phyloP scores from a whole-genome alignment of 2,797 vertebrate genomes.

The Streptopelia turtur region DNA sequence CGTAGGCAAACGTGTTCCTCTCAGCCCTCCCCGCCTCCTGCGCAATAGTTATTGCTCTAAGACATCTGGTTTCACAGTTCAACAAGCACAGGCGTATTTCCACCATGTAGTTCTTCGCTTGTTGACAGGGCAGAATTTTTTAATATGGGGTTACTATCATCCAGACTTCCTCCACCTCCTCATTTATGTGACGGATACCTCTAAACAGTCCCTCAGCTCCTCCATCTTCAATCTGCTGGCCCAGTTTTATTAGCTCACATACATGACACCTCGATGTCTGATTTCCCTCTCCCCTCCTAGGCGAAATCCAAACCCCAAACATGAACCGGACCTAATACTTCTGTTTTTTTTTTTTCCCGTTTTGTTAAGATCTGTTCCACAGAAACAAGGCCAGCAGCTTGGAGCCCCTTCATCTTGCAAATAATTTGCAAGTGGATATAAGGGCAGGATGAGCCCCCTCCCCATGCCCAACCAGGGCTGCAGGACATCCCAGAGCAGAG shows the following conservation, averaged over 20 bases:
- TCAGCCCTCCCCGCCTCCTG: slow-evolving; percentile 39
- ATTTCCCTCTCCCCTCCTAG: slow-evolving; percentile 34
- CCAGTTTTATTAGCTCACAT: slow-evolving; percentile 62
- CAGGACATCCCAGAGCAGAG: not conserved
- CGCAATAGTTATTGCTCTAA: slow-evolving; percentile 41
- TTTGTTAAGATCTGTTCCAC: not conserved
- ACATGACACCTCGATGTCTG: slow-evolving; percentile 68
- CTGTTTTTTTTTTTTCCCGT: fast-evolving
- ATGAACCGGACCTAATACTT: not conserved
- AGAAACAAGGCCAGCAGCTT: not conserved
- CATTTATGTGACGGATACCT: slow-evolving; percentile 59
- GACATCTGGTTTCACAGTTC: slow-evolving; percentile 70
- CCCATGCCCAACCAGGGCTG: not conserved
- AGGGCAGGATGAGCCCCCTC: not conserved
- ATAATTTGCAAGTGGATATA: not conserved
- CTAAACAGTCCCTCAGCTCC: slow-evolving; percentile 43
- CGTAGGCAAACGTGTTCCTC: slow-evolving; percentile 21
- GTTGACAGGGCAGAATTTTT: slow-evolving; percentile 74
- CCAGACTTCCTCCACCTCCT: slow-evolving; percentile 66
- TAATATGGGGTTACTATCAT: slow-evolving; percentile 73
- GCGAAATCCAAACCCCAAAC: slow-evolving; percentile 60
- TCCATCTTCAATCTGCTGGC: slow-evolving; percentile 39
- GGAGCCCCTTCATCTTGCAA: not conserved
- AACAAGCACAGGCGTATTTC: slow-evolving; percentile 53
- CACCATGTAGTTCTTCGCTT: slow-evolving; percentile 47